Conservation (phyloP, 2,888 invertebrate genomes). For the Acanthoscelides obtectus region DNA sequence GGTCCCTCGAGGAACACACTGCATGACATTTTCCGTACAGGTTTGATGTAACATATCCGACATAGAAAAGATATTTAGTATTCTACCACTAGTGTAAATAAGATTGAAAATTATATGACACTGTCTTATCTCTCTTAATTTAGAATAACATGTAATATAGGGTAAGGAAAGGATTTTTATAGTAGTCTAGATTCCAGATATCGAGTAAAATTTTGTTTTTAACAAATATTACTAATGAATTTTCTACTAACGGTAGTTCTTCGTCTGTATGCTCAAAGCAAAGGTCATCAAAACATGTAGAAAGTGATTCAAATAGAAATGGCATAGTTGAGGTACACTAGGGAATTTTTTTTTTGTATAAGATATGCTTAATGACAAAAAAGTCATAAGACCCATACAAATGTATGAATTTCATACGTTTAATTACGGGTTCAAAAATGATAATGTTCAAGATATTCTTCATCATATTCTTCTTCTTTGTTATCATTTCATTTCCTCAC, state of each 20-base stretch:
- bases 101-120: not conserved
- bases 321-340: too few species aligned
- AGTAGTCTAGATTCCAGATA: not conserved
- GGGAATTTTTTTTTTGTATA: too few species aligned
- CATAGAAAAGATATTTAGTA: not conserved
- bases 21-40: not conserved
- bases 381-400: too few species aligned
- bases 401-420: too few species aligned
- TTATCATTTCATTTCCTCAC: too few species aligned
- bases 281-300: not conserved
- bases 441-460: too few species aligned
- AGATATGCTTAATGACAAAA: too few species aligned
- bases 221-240: not conserved
- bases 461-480: too few species aligned
- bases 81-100: not conserved
- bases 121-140: not conserved
- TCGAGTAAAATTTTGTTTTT: not conserved
- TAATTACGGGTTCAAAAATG: too few species aligned
- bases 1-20: not conserved
- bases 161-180: not conserved
- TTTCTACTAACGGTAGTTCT: constrained; percentile 10
- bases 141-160: not conserved
- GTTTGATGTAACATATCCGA: not conserved
- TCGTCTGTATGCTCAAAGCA: not conserved
- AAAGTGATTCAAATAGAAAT: not conserved